These are phyloP conservation scores for Tenthredo distinguenda DNA, from an alignment of 2,888 invertebrate genomes.

Conservation along the genomic window DNA sequence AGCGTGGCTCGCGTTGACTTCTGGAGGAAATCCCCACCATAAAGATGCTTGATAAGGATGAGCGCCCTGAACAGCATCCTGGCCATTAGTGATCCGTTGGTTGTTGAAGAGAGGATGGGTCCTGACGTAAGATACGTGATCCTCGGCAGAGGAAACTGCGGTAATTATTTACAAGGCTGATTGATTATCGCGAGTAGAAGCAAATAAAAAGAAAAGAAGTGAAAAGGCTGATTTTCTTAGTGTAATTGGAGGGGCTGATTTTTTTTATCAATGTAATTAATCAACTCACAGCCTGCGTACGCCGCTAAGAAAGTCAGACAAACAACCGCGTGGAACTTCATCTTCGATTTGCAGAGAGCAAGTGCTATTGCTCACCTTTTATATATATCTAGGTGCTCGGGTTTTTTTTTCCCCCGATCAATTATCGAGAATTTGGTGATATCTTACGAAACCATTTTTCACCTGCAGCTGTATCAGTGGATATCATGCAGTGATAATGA, in stretches of 20 bases:
- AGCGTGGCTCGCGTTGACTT: slow-evolving; percentile 70
- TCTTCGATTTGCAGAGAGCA: slow-evolving; percentile 15
- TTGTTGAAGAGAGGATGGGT: neutral
- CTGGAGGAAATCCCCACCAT: slow-evolving; percentile 67
- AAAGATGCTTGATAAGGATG: slow-evolving; percentile 79
- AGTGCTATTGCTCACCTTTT: neutral
- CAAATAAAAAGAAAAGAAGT: neutral
- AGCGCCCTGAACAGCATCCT: slow-evolving; percentile 72
- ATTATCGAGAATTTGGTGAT: slow-evolving; percentile 22
- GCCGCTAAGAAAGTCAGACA: neutral
- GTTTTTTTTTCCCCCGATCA: neutral
- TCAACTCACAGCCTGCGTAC: slow-evolving; percentile 17
- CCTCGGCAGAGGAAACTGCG: neutral
- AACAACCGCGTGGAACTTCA: slow-evolving; percentile 25
- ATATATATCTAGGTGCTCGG: neutral
- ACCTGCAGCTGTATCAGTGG: slow-evolving; percentile 13
- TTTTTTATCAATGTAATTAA: neutral
- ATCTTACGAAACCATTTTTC: slow-evolving; percentile 9
- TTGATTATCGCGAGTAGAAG: neutral
- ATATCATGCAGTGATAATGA: neutral
- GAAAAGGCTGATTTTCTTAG: neutral
- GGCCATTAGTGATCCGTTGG: slow-evolving; percentile 66
- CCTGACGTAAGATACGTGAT: neutral
- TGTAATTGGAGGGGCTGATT: neutral
- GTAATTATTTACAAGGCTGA: neutral